Evolutionary conservation across 2,797 vertebrate genomes (phyloP).

Genomic region (Darevskia mixta): DNA sequence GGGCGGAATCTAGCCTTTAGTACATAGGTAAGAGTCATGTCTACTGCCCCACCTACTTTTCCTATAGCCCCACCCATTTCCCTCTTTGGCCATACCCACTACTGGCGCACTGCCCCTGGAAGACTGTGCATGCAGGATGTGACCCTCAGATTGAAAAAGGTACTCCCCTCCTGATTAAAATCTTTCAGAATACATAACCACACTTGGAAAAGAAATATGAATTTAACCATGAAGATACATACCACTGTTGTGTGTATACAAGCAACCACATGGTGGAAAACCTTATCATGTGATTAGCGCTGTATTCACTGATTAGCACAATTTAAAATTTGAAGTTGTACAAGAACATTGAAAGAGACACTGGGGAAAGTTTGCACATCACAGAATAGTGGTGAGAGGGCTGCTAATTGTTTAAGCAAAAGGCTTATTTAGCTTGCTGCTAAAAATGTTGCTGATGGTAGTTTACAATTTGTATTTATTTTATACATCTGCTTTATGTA

Average conservation of each 20-base stretch:
- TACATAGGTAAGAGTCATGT: too few species aligned
- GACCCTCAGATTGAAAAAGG: too few species aligned
- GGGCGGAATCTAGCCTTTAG: too few species aligned
- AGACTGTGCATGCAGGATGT: too few species aligned
- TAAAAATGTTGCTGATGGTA: slow-evolving; percentile 49
- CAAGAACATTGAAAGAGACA: not conserved
- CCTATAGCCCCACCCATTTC: too few species aligned
- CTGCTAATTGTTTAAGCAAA: slow-evolving; percentile 36
- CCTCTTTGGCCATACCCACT: too few species aligned
- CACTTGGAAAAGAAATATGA: not conserved
- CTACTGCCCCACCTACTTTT: too few species aligned
- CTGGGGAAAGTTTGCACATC: not conserved
- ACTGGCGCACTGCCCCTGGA: too few species aligned
- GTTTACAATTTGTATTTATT: slow-evolving; percentile 57
- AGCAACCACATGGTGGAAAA: not conserved
- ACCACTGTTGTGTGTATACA: not conserved
- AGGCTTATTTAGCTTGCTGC: slow-evolving; percentile 20
- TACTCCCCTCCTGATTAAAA: not conserved
- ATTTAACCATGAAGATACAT: not conserved
- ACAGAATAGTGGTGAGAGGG: not conserved
- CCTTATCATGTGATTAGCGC: not conserved
- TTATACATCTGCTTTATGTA: slow-evolving; percentile 43
- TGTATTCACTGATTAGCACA: not conserved
- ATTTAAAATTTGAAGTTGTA: not conserved
- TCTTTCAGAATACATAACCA: not conserved